Base-by-base conservation (phyloP, 2,113 vertebrate species). In the Sciurus niger region DNA sequence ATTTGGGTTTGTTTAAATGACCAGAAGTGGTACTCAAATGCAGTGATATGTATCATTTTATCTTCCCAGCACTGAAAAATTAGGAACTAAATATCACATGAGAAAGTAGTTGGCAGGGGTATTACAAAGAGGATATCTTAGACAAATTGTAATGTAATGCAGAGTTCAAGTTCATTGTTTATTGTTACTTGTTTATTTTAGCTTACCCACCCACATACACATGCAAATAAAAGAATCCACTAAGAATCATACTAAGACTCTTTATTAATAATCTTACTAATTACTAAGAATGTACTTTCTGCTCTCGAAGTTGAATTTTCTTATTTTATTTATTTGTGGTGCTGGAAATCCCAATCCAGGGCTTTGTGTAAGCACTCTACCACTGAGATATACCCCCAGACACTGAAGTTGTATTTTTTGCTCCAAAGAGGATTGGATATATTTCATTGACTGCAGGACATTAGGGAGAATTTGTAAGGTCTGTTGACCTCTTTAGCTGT, bases 1-100 rank as follows among this genome's bases (percentile, higher is more conserved):
- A 86, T 89, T 97, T 97, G 0, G 93, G 94, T 96, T 96, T 94
- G 91, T 95, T 89, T 96, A 24, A 84, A 87, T 98, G 96, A 46
- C 93, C 85, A 98, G 95, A 97, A 87, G 93, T 85, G 24, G 28
- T 87, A 5, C 17, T 95, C 85, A 87, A 28, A 77, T 93, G 67
- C 37, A 73, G 7, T 89, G 34, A 76, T 20, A 46, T 70, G 25
- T 70, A 77, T 94, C 25, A 40, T 55, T 88, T 79, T 73, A 43
- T 67, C 86, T 94, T 90, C 30, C 65, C 79, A 63, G 53, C 11
- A 58, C 9, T 67, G 9, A 67, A 89, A n/a, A 97, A 96, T 65
- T 93, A 70, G 90, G 94, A 94, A 32, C 4, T 40, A 92, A 76
- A 30, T 65, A 70, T 70, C 34, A 76, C 10, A 58, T 79, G 76